Percentiles rank a stretch among this genome's conserved stretches.
These are phyloP conservation scores for Onychomys torridus DNA, from an alignment of 2,797 vertebrate species.

Conservation along the genomic window DNA sequence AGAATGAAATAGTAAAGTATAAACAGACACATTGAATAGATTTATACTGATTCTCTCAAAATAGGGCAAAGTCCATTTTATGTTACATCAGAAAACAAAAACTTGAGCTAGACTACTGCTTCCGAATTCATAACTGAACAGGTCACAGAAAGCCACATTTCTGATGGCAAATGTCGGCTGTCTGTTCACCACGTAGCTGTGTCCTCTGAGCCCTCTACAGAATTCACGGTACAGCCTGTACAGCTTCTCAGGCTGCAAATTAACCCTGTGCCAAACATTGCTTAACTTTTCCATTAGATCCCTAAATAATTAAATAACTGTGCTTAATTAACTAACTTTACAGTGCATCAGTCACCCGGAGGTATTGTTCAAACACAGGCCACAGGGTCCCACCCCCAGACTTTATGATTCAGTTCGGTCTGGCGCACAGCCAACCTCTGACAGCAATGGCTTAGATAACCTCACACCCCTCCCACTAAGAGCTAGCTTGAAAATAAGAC, in stretches of 20 bases:
- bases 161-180: neutral
- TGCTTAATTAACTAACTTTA: neutral
- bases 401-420: neutral
- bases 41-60: slow-evolving; percentile 7
- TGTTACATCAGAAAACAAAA: neutral
- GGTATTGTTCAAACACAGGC: neutral
- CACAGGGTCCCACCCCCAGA: neutral
- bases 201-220: neutral
- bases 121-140: neutral
- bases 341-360: neutral
- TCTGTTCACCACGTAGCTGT: neutral
- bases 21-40: neutral
- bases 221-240: neutral
- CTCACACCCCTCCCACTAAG: slow-evolving; percentile 22
- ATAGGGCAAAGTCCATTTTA: neutral
- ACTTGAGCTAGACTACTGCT: neutral
- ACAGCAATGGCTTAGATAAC: neutral
- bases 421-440: neutral
- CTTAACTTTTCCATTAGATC: neutral
- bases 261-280: slow-evolving; percentile 24
- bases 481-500: slow-evolving; percentile 15
- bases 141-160: neutral
- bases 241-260: neutral
- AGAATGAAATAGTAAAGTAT: slow-evolving; percentile 20
- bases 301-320: slow-evolving; percentile 14